Evolutionary conservation across 1,140 invertebrate species (phyloP).

Genomic region (Bombyx mori): DNA sequence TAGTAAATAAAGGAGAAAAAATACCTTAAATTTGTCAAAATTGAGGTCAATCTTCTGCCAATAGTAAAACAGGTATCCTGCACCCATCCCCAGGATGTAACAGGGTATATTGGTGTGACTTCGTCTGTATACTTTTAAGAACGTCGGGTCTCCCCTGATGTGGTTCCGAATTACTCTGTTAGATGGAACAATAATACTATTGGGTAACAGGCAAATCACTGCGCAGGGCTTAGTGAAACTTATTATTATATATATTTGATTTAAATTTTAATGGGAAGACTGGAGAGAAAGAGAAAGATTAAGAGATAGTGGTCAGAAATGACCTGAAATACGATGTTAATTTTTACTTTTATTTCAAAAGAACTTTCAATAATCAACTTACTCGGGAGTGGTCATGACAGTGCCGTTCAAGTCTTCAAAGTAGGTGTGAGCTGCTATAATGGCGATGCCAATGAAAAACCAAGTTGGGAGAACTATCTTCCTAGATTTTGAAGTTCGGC

Average conservation of each 20-base stretch:
- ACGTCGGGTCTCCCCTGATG: not conserved
- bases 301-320: not conserved
- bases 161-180: not conserved
- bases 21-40: too few relatives aligned
- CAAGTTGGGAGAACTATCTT: not conserved
- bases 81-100: not conserved
- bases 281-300: not conserved
- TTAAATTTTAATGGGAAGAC: not conserved
- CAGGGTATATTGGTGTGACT: not conserved
- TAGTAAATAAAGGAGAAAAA: too few relatives aligned
- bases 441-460: conserved; percentile 5
- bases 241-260: not conserved
- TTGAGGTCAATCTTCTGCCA: too few relatives aligned
- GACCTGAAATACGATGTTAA: not conserved
- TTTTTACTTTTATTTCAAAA: not conserved
- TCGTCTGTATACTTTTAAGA: not conserved
- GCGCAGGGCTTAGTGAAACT: not conserved
- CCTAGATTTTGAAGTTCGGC: conserved; percentile 11
- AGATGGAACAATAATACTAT: not conserved
- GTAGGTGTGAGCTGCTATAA: conserved; percentile 9
- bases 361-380: conserved; percentile 4
- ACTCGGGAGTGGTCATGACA: conserved; percentile 20
- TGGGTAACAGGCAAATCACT: not conserved
- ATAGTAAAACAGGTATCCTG: too few relatives aligned
- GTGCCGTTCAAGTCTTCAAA: conserved; percentile 9